Conservation (phyloP, 2,113 vertebrate genomes). For the Caranx ignobilis region DNA sequence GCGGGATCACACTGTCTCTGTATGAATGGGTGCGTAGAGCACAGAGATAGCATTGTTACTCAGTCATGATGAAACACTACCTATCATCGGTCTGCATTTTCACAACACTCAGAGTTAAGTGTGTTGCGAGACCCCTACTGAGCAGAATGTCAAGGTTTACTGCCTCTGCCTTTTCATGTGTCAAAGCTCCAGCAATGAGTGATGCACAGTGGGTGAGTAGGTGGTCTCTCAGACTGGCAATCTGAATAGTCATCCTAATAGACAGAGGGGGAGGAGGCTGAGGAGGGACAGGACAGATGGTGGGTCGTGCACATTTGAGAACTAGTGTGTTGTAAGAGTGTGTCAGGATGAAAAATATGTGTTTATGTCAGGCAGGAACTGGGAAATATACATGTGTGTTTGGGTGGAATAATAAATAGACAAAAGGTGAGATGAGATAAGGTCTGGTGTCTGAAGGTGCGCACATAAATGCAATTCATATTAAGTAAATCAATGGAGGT, state of each 20-base stretch:
- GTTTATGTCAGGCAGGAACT: constrained; percentile 67
- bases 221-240: constrained; percentile 50
- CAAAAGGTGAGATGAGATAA: constrained; percentile 21
- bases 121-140: constrained; percentile 31
- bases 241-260: constrained; percentile 47
- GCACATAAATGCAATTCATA: constrained; percentile 14
- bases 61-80: constrained; percentile 39
- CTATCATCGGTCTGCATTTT: constrained; percentile 26
- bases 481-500: constrained; percentile 24
- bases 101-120: constrained; percentile 53
- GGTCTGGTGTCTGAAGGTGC: constrained; percentile 6
- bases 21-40: constrained; percentile 35
- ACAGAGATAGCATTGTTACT: constrained; percentile 39
- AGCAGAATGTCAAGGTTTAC: constrained; percentile 61
- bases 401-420: constrained; percentile 47
- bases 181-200: constrained; percentile 52
- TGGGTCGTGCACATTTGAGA: constrained; percentile 39
- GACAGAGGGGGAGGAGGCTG: constrained; percentile 24
- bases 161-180: constrained; percentile 48
- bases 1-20: constrained; percentile 21
- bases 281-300: constrained; percentile 59
- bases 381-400: constrained; percentile 42
- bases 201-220: constrained; percentile 47
- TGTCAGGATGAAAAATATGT: constrained; percentile 64
- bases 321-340: constrained; percentile 41